phyloP scores from a whole-genome alignment of 2,797 vertebrate genomes.

The Hydrocynus forskahlii region DNA sequence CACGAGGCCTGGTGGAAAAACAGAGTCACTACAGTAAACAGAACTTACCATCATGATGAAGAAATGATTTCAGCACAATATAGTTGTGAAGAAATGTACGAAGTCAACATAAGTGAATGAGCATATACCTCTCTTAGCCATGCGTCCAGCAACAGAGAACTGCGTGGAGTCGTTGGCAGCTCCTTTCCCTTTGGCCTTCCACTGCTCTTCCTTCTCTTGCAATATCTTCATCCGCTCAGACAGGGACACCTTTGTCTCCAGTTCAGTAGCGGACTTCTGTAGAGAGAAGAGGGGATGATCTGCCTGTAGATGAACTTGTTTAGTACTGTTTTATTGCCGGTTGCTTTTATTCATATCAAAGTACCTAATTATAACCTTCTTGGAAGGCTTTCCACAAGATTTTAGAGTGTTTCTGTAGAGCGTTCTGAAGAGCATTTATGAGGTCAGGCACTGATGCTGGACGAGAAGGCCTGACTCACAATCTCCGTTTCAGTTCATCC shows the following conservation, averaged over 20 bases:
- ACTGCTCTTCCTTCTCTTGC: conserved; percentile 80
- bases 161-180: conserved; percentile 82
- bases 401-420: too few relatives aligned
- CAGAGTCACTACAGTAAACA: not conserved
- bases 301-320: not conserved
- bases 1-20: conserved; percentile 73
- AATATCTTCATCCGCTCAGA: conserved; percentile 79
- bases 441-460: too few relatives aligned
- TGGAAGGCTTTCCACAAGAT: too few relatives aligned
- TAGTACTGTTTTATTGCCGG: not conserved
- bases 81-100: not conserved
- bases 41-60: conserved; percentile 9
- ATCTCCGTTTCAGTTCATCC: too few relatives aligned
- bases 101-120: not conserved
- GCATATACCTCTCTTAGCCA: conserved; percentile 78
- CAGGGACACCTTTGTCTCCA: conserved; percentile 76
- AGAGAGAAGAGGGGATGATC: not conserved
- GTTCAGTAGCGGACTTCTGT: conserved; percentile 71
- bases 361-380: not conserved
- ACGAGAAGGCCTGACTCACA: too few relatives aligned
- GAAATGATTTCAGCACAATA: conserved; percentile 25
- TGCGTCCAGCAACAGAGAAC: conserved; percentile 83
- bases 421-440: too few relatives aligned
- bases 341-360: not conserved
- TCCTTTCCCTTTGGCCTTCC: conserved; percentile 81